Percentiles rank a stretch among this genome's conserved stretches.
These are phyloP conservation scores for Rhea pennata DNA, from an alignment of 2,113 vertebrate species.

Conservation along the genomic window DNA sequence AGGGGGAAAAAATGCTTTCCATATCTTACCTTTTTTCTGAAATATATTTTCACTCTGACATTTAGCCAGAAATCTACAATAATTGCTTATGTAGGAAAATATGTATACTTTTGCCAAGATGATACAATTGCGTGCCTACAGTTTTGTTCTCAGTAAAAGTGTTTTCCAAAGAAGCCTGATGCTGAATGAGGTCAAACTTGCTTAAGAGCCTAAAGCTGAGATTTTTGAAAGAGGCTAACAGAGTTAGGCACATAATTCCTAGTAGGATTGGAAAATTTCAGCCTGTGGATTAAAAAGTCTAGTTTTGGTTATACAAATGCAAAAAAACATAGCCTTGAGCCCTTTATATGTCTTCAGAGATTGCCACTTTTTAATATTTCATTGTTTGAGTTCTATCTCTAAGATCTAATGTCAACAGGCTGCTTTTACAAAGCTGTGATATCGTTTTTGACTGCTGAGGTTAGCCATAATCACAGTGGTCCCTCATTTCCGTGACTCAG, in stretches of 20 bases:
- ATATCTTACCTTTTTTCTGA: not conserved
- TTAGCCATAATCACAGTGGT: conserved; percentile 9
- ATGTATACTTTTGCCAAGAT: not conserved
- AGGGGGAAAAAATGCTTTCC: not conserved
- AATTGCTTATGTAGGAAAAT: not conserved
- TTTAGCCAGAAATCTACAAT: not conserved
- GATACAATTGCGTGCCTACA: not conserved
- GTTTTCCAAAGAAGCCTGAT: not conserved
- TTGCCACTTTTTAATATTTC: conserved; percentile 8
- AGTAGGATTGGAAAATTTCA: conserved; percentile 19
- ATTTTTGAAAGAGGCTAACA: not conserved
- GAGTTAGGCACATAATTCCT: conserved; percentile 22
- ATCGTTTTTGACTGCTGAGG: not conserved
- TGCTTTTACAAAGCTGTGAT: not conserved
- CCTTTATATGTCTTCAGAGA: conserved; percentile 16
- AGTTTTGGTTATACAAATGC: not conserved
- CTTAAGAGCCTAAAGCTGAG: not conserved
- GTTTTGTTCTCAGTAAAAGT: not conserved
- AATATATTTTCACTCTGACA: not conserved
- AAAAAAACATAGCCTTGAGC: not conserved
- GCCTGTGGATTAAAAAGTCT: conserved; percentile 24
- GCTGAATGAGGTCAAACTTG: not conserved
- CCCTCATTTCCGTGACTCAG: conserved; percentile 32
- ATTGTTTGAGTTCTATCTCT: not conserved
- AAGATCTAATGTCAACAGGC: conserved; percentile 19